Conservation (phyloP, 2,113 vertebrate genomes). For the Alectura lathami region DNA sequence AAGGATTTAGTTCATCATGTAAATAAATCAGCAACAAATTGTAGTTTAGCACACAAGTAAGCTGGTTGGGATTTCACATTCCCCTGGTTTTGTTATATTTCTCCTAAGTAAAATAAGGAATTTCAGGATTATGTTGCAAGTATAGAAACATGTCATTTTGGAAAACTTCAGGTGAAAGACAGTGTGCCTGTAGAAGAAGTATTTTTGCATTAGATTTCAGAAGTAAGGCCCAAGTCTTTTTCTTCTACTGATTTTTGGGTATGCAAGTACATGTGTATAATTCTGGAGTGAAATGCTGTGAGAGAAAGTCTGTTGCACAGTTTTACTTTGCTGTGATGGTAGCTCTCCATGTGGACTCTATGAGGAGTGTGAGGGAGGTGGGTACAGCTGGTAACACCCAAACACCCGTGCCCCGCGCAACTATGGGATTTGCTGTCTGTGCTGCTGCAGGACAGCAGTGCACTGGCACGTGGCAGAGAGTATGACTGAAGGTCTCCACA, state of each 20-base stretch:
- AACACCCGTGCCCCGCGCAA: rapidly evolving
- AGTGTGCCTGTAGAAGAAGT: background rate
- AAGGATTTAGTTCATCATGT: background rate
- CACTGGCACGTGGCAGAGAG: rapidly evolving
- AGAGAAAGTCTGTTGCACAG: background rate
- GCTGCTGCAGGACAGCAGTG: rapidly evolving
- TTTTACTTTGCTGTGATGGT: background rate
- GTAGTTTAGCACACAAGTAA: background rate
- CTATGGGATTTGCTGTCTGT: rapidly evolving
- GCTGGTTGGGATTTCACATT: background rate
- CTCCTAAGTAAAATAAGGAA: background rate
- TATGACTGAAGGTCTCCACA: background rate
- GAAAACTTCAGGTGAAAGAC: background rate
- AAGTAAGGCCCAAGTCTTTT: background rate
- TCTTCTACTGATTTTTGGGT: background rate
- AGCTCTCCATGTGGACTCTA: background rate
- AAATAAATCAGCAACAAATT: background rate
- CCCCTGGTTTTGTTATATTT: background rate
- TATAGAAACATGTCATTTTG: background rate
- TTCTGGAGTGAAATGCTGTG: background rate
- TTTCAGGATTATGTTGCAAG: background rate
- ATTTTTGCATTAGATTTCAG: background rate
- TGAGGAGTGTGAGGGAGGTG: background rate
- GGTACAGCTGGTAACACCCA: background rate
- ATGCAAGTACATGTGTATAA: background rate